Conservation (phyloP, 2,797 vertebrate species). For the Mormyrops attenuatus region DNA sequence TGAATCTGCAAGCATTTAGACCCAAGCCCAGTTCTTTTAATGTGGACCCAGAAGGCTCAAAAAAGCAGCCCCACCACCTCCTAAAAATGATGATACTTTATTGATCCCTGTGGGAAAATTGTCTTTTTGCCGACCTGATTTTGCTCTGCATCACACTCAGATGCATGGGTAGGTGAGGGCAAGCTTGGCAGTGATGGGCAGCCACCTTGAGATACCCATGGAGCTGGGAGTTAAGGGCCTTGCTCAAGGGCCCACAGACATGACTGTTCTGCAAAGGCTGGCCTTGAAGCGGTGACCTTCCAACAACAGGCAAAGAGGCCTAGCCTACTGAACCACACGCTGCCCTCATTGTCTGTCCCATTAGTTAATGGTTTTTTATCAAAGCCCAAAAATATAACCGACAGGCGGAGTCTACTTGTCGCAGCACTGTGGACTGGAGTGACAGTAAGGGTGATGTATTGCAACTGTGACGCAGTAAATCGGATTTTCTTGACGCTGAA, state of each 20-base stretch:
- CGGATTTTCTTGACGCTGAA: constrained; percentile 47
- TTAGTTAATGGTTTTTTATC: neutral
- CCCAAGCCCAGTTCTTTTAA: neutral
- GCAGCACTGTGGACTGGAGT: constrained; percentile 35
- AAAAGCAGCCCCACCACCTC: neutral
- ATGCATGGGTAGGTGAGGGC: neutral
- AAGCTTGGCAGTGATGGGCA: neutral
- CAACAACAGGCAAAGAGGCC: neutral
- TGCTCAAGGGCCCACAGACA: neutral
- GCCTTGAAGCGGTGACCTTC: neutral
- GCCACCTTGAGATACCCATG: neutral
- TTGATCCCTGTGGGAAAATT: neutral
- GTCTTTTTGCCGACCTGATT: neutral
- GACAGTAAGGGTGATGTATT: constrained; percentile 52
- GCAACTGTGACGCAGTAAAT: constrained; percentile 47
- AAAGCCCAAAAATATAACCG: neutral
- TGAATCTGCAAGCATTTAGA: neutral
- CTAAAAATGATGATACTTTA: neutral
- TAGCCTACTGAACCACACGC: neutral
- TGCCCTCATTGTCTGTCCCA: neutral
- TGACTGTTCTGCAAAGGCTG: neutral
- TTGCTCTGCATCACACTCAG: neutral
- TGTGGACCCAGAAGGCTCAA: neutral
- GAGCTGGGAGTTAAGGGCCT: neutral
- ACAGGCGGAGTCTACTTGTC: constrained; percentile 38